Base-by-base conservation (phyloP, 2,797 vertebrate genomes). In the Remorina albescens region DNA sequence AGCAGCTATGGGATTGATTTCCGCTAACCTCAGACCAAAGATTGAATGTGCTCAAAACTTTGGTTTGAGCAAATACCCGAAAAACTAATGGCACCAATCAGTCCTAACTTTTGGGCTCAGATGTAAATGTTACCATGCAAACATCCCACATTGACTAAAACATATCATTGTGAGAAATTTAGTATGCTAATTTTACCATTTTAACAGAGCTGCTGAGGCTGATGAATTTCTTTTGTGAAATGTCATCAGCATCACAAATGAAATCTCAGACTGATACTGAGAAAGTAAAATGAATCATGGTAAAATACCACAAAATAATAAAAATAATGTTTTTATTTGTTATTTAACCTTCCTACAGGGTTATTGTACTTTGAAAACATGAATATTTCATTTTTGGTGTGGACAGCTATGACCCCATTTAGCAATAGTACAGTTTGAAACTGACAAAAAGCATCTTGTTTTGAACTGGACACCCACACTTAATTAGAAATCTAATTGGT, bases 401-500 rank as follows among this genome's bases (percentile, higher is more conserved):
- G 56, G 61, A 77, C 67, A 71, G 54, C 71, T 30, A 41, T 28
- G 41, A 51, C 41, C 55, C 25, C 53, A 30, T 72, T 57, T 63
- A n/a, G 25, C 59, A 69, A 79, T 78, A 1, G 53, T 28, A 50
- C 41, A 58, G 54, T 60, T 55, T 21, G 30, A 66, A 44, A 39
- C 6, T 2, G 16, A 60, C 18, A 36, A 58, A 39, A 64, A 36
- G 2, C 1, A 8, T 2, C 8, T 18, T 42, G n/a, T 42, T 66
- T 71, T 81, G 15, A 32, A 1, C n/a, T 64, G 18, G 13, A 69
- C 30, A 26, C 65, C 11, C 50, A 46, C 39, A 44, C 30, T 30
- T 71, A 64, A 74, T 21, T 63, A 55, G 30, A 30, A 9, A 67
- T 49, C 15, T 50, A 69, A 84, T 73, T 84, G 60, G 37, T 47